These are phyloP conservation scores for Agrochola litura DNA, from an alignment of 2,888 invertebrate species.

Conservation along the genomic window DNA sequence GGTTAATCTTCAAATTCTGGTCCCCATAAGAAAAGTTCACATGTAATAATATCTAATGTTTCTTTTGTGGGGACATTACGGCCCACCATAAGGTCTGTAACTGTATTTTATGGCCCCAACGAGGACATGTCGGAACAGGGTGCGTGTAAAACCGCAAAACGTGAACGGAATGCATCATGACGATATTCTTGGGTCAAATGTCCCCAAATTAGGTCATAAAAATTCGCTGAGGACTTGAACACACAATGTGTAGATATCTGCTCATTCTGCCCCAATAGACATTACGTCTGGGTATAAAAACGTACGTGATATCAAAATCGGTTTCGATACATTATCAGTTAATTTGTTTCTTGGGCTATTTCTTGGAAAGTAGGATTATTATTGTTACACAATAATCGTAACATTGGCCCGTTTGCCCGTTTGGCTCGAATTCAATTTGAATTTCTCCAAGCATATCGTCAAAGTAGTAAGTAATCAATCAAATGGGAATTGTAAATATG, in stretches of 20 bases:
- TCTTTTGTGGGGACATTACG: slow-evolving; percentile 21
- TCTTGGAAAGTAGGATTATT: slow-evolving; percentile 37
- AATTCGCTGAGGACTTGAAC: slow-evolving; percentile 14
- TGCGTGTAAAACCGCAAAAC: slow-evolving; percentile 36
- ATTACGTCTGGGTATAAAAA: slow-evolving; percentile 23
- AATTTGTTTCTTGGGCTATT: slow-evolving; percentile 38
- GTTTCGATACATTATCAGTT: slow-evolving; percentile 36
- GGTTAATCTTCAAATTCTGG: background rate
- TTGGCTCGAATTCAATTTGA: slow-evolving; percentile 46
- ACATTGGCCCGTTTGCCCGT: slow-evolving; percentile 52
- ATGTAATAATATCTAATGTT: slow-evolving; percentile 1
- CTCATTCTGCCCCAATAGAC: slow-evolving; percentile 19
- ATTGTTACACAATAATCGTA: slow-evolving; percentile 51
- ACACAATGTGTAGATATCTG: background rate
- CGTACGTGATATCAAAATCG: slow-evolving; percentile 4
- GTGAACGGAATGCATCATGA: slow-evolving; percentile 45
- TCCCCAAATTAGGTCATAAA: slow-evolving; percentile 32
- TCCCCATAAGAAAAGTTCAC: background rate
- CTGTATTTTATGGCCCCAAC: slow-evolving; percentile 29
- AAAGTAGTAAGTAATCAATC: slow-evolving; percentile 10
- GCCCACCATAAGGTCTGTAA: slow-evolving; percentile 22
- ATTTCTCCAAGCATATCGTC: slow-evolving; percentile 37
- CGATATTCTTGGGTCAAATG: slow-evolving; percentile 28
- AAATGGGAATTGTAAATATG: slow-evolving; percentile 7
- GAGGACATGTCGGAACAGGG: slow-evolving; percentile 21